Evolutionary conservation across 2,797 vertebrate genomes (phyloP), one percentile per base, ranked within the genome.

Genomic region (Leptatherina wallacei): DNA sequence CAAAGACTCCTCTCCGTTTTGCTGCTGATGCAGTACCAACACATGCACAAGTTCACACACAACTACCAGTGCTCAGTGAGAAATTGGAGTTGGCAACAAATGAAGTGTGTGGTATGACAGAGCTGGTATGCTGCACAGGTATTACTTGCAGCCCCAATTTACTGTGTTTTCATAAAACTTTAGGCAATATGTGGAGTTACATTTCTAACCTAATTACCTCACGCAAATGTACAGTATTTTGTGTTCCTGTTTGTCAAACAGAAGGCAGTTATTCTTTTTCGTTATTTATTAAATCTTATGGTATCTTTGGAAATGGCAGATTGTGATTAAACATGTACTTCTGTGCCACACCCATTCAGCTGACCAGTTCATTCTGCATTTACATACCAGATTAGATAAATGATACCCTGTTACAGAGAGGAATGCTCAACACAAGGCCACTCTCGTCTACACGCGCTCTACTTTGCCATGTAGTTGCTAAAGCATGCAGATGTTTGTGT

Each of bases 311-410:
- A n/a, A 47, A n/a, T 47, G 44, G 20, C n/a, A 47, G 44, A 9
- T n/a, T n/a, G 44, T n/a, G 44, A 20, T 9, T n/a, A 20, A 20
- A 47, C 44, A n/a, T 47, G 44, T 44, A 5, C 4, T 20, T 44
- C 13, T 42, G 42, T 44, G 6, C 20, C 18, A 47, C 49, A 52
- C 49, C 22, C 49, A 27, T 52, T 52, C 22, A 24, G 22, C 49
- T 52, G 49, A 52, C 49, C 49, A 27, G 22, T 27, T 52, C 49
- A 29, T 79, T 47, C 44, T 47, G 64, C 84, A 89, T 92, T 92
- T 92, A 92, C 91, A 94, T 88, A 88, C 90, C 91, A 87, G 78
- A 67, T 81, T 65, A 75, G 72, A 90, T 84, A 85, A 83, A 35
- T 84, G 87, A 94, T 89, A 84, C 85, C 83, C 80, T 84, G 79